Conservation (phyloP, 1,140 invertebrate species). For the Sycophila sp. region DNA sequence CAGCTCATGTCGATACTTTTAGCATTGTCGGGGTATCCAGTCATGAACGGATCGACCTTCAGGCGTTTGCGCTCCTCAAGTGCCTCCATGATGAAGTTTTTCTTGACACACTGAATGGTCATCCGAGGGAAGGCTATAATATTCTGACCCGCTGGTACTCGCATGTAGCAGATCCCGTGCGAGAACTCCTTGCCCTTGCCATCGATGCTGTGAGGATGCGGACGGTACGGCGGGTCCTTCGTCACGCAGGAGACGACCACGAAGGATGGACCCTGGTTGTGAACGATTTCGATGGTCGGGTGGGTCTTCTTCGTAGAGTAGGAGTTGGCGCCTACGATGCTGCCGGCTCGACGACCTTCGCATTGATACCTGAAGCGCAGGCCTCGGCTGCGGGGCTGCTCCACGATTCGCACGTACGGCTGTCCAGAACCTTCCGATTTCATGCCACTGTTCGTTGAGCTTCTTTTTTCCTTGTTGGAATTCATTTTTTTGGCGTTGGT, state of each 20-base stretch:
- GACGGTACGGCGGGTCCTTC: conserved; percentile 85
- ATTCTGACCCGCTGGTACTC: conserved; percentile 81
- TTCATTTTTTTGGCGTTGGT: no score
- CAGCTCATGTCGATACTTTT: conserved; percentile 92
- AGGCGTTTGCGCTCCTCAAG: conserved; percentile 84
- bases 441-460: no score
- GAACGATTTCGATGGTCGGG: conserved; percentile 86
- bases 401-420: conserved; percentile 80
- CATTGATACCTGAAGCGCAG: conserved; percentile 91
- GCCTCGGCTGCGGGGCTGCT: conserved; percentile 88
- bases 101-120: conserved; percentile 97
- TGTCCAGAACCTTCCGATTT: no score
- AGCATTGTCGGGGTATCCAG: conserved; percentile 86
- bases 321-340: conserved; percentile 85
- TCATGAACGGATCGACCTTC: conserved; percentile 92
- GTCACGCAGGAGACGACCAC: conserved; percentile 97
- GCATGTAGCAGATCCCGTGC: conserved; percentile 88
- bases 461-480: no score
- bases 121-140: conserved; percentile 87
- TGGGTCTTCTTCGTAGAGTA: conserved; percentile 89
- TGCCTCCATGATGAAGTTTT: conserved; percentile 90
- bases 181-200: conserved; percentile 89
- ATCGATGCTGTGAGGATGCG: conserved; percentile 95
- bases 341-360: conserved; percentile 90
- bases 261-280: conserved; percentile 83